Conservation (phyloP, 37 sponge, comb jelly and placozoan species). For the Theonella swinhoei region DNA sequence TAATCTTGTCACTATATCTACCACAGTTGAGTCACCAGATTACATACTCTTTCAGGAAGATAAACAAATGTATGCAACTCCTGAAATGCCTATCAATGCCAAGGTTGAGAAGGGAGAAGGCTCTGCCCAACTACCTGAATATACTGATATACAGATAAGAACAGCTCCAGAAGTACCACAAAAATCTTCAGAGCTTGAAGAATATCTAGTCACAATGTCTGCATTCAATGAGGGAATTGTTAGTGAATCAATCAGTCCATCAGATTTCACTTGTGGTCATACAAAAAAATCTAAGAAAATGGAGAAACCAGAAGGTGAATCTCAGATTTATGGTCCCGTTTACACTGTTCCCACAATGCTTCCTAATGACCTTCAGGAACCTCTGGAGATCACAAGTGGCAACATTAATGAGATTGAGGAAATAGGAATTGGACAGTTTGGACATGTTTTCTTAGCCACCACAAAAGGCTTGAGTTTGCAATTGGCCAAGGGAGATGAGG, state of each 20-base stretch:
- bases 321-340: slow-evolving; percentile 8
- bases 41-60: too few relatives aligned
- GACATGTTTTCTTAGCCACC: slow-evolving; percentile 54
- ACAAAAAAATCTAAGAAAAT: too few relatives aligned
- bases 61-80: too few relatives aligned
- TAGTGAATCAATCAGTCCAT: slow-evolving; percentile 41
- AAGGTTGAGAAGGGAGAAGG: not conserved
- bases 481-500: slow-evolving; percentile 13
- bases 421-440: slow-evolving; percentile 70
- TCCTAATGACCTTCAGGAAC: not conserved
- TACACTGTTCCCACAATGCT: slow-evolving; percentile 24
- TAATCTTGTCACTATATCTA: too few relatives aligned
- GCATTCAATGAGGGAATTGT: slow-evolving; percentile 4
- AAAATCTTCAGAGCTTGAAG: not conserved
- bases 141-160: not conserved
- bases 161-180: not conserved
- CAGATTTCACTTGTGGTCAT: slow-evolving; percentile 1
- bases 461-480: slow-evolving; percentile 45
- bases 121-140: not conserved
- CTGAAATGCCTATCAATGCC: not conserved
- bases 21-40: too few relatives aligned
- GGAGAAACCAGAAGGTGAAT: not conserved
- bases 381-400: not conserved
- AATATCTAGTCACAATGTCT: not conserved
- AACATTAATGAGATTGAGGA: slow-evolving; percentile 16